Percentiles rank a stretch among this genome's conserved stretches.
Evolutionary conservation across 2,888 invertebrate species (phyloP).

Genomic region (Resseliella maxima): DNA sequence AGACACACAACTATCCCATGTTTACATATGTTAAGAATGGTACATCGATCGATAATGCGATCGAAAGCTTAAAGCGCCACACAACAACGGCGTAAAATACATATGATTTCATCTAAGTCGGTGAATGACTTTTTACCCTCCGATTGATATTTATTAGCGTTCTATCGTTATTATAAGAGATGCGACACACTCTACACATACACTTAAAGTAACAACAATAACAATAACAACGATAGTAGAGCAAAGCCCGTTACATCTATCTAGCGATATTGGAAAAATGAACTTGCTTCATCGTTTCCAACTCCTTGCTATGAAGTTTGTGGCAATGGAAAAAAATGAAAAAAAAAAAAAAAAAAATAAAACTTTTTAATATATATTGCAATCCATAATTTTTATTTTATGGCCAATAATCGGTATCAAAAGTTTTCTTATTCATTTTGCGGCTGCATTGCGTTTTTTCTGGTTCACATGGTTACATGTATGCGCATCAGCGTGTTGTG

Average conservation of each 20-base stretch:
- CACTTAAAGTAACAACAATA: not conserved
- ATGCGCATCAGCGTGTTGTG: not conserved
- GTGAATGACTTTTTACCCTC: conserved; percentile 13
- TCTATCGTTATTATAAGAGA: conserved; percentile 51
- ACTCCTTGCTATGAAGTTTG: not conserved
- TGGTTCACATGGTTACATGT: conserved; percentile 5
- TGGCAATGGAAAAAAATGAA: too few relatives aligned
- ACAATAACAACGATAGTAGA: not conserved
- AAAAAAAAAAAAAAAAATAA: too few relatives aligned
- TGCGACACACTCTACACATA: conserved; percentile 15
- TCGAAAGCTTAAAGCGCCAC: not conserved
- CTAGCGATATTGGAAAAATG: not conserved
- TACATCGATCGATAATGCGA: not conserved
- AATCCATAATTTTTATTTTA: conserved; percentile 48
- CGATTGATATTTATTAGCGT: conserved; percentile 34
- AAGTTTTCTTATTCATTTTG: conserved; percentile 44
- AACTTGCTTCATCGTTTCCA: too few relatives aligned
- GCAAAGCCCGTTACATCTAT: not conserved
- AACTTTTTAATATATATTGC: conserved; percentile 51
- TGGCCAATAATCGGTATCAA: conserved; percentile 53
- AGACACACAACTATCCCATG: not conserved
- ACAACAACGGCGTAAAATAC: not conserved
- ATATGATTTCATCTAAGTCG: not conserved
- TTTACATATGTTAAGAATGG: conserved; percentile 15
- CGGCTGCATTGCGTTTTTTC: conserved; percentile 49